Base-by-base conservation (phyloP, 2,797 vertebrate genomes). In the Benthosema pterotum region DNA sequence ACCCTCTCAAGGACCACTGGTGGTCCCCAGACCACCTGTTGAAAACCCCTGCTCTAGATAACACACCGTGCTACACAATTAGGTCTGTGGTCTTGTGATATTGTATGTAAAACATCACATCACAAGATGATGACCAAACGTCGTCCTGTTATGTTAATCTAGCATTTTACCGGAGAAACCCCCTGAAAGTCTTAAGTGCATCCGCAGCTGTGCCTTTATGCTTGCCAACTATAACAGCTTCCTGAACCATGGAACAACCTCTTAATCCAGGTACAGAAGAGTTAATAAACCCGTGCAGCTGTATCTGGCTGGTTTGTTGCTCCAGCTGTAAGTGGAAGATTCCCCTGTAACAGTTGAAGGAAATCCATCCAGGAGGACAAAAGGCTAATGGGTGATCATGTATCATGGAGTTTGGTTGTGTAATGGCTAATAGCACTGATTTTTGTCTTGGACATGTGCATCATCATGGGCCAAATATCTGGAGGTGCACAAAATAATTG, bases 401-500 rank as follows among this genome's bases (percentile, higher is more conserved):
- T 71, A 63, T 79, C 60, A 63, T 60, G 16, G 58, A 18, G 73
- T 69, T 78, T 71, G 69, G 53, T 58, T 59, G 64, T 73, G 71
- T 74, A 75, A 71, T 74, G 76, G 84, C 82, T 79, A 59, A 82
- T 67, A 80, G 76, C 77, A 70, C 72, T 87, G 79, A 85, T 72
- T 74, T n/a, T 74, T 75, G 85, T 77, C 74, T 63, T 71, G 85
- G 72, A 84, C 74, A 17, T 11, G 50, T 13, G 4, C 8, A 8
- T 32, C 28, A 4, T 74, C 71, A 54, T 58, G 46, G 47, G 72
- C 64, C 71, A 85, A 83, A 68, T 78, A 81, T 75, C 68, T 83
- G 45, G 69, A 72, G 82, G 83, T 76, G 71, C 62, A 72, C 55
- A 46, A 55, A 75, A 67, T 8, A 1, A 48, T 63, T 69, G 61